These are phyloP conservation scores for Hypocryptadius cinnamomeus DNA, from an alignment of 2,113 vertebrate genomes.

Conservation along the genomic window DNA sequence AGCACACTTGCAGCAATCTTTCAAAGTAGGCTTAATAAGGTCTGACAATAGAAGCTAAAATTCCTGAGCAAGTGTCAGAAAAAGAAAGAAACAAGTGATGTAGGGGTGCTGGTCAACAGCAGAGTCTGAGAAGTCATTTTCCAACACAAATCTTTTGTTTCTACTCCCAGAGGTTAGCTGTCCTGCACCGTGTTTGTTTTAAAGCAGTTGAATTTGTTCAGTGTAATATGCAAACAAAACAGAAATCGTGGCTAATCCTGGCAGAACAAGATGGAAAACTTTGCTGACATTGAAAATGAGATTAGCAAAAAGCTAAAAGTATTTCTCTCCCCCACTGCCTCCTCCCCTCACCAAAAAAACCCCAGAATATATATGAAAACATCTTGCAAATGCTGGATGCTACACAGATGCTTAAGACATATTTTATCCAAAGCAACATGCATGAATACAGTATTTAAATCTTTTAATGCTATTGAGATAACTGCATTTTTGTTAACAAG, in stretches of 20 bases:
- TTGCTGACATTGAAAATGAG: background rate
- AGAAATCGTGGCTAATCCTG: background rate
- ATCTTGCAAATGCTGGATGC: background rate
- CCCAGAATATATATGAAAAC: background rate
- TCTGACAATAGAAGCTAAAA: background rate
- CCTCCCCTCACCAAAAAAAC: background rate
- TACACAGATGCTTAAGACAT: background rate
- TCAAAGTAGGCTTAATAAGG: background rate
- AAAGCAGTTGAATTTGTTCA: background rate
- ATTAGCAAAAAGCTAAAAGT: background rate
- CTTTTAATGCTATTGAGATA: background rate
- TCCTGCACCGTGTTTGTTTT: background rate
- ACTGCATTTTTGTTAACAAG: background rate
- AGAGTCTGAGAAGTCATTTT: background rate
- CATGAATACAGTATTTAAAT: background rate
- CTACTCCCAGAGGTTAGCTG: background rate
- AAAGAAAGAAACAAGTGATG: background rate
- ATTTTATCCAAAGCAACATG: background rate
- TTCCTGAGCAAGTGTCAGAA: background rate
- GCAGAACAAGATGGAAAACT: background rate
- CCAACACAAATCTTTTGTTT: background rate
- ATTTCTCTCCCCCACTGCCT: rapidly evolving
- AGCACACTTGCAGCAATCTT: background rate
- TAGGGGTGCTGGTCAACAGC: too few relatives aligned
- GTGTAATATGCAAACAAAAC: background rate